Conservation (phyloP, 2,888 invertebrate species). For the Boloria selene region DNA sequence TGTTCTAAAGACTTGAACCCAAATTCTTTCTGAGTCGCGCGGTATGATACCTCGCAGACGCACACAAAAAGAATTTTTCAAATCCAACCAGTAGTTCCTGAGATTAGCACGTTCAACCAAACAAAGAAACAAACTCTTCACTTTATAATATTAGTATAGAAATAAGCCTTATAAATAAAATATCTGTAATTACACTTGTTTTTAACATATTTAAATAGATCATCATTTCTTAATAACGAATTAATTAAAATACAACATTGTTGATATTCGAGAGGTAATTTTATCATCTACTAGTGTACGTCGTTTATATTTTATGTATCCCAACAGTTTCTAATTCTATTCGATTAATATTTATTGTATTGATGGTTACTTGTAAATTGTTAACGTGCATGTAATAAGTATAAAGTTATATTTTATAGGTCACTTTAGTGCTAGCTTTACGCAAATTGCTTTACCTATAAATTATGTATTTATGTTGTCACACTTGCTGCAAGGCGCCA, state of each 20-base stretch:
- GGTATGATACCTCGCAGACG: no score
- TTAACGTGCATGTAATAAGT: slow-evolving; percentile 1
- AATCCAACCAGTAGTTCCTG: no score
- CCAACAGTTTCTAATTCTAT: not conserved
- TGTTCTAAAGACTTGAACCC: no score
- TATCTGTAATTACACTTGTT: no score
- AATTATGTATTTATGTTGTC: slow-evolving; percentile 10
- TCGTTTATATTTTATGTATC: not conserved
- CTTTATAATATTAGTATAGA: no score
- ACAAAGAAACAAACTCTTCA: no score
- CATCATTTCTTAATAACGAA: not conserved
- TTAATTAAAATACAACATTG: not conserved
- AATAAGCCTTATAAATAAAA: no score
- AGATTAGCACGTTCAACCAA: no score
- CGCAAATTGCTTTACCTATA: slow-evolving; percentile 20
- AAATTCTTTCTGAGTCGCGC: no score
- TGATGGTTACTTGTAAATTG: not conserved
- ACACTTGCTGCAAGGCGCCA: slow-evolving; percentile 12
- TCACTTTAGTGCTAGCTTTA: slow-evolving; percentile 20
- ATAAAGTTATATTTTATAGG: slow-evolving; percentile 20
- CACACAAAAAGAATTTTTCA: no score
- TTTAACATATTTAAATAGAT: no score
- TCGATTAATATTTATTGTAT: not conserved
- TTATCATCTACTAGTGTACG: not conserved
- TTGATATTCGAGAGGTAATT: not conserved